Conservation (phyloP, 2,888 invertebrate genomes). For the Lasioglossum lativentre region DNA sequence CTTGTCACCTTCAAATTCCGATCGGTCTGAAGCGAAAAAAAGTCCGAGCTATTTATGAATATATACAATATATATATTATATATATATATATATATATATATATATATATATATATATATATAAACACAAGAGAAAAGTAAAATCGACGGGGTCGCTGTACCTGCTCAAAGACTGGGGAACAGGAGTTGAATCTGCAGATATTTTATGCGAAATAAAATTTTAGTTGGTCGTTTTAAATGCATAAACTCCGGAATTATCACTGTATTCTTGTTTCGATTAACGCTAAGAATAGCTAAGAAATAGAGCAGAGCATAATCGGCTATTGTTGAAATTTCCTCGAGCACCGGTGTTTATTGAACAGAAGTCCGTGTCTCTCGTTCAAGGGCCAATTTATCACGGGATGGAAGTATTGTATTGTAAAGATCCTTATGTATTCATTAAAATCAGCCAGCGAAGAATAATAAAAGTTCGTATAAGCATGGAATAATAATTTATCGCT, state of each 20-base stretch:
- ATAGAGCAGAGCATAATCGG: background rate
- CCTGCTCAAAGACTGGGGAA: background rate
- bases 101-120: background rate
- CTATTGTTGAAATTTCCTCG: background rate
- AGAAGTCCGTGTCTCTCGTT: constrained; percentile 8
- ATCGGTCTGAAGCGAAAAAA: constrained; percentile 43
- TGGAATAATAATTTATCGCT: constrained; percentile 57
- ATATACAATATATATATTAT: background rate
- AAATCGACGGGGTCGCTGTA: background rate
- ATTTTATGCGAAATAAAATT: no score
- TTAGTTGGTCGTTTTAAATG: no score
- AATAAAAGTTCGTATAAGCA: constrained; percentile 37
- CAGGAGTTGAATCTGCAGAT: background rate
- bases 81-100: background rate
- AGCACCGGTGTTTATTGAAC: background rate
- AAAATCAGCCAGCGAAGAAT: constrained; percentile 38
- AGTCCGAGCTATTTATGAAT: constrained; percentile 22
- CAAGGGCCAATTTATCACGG: background rate
- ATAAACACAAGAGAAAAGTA: constrained; percentile 1
- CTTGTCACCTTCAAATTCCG: constrained; percentile 72
- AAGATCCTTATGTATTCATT: constrained; percentile 28
- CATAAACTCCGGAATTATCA: no score
- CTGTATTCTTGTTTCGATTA: background rate
- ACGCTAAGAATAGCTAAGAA: background rate
- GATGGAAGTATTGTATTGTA: background rate